Conservation (phyloP, 2,797 vertebrate genomes). For the Acropternis orthonyx region DNA sequence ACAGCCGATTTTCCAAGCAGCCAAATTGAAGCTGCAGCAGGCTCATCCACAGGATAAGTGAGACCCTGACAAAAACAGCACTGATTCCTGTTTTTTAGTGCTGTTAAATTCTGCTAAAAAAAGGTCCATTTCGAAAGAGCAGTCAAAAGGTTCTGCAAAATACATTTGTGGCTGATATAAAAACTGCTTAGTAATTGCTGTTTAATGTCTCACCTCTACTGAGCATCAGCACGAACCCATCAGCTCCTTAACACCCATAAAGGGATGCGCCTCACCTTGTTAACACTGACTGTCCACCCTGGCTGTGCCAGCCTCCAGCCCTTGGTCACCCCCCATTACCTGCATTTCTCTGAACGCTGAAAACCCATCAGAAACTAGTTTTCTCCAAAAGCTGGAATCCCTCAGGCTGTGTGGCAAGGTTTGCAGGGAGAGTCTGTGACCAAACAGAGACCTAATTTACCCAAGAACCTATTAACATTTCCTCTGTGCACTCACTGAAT, state of each 20-base stretch:
- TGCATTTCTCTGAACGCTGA: background rate
- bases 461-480: constrained; percentile 67
- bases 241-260: background rate
- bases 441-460: constrained; percentile 61
- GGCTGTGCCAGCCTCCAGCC: background rate
- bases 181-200: background rate
- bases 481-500: constrained; percentile 45
- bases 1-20: constrained; percentile 57
- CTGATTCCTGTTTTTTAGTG: background rate
- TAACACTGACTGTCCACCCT: background rate
- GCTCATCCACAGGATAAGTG: constrained; percentile 19
- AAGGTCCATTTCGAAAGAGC: background rate
- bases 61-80: constrained; percentile 37
- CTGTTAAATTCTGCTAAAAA: background rate
- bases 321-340: background rate
- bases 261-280: background rate
- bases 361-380: constrained; percentile 37
- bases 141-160: background rate
- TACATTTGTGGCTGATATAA: background rate
- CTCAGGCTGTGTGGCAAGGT: background rate
- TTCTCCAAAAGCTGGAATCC: constrained; percentile 34
- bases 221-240: background rate
- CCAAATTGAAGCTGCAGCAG: constrained; percentile 48
- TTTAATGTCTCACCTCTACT: background rate
- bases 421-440: constrained; percentile 7